phyloP scores from a whole-genome alignment of 1,140 invertebrate genomes.

The Micrasema minimum region DNA sequence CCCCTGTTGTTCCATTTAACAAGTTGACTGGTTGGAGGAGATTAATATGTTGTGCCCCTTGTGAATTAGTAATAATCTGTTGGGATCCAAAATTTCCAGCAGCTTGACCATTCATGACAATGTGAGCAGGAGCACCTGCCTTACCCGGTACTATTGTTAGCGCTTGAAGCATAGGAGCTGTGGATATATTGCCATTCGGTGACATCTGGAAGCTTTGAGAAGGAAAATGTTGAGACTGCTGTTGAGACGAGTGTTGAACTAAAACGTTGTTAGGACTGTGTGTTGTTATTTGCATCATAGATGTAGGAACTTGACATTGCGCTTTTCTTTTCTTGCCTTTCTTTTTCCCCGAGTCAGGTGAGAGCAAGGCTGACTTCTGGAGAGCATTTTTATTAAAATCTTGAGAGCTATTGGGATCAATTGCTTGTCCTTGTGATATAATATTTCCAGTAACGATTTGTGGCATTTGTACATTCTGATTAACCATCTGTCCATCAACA shows the following conservation, averaged over 20 bases:
- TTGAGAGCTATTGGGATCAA: conserved; percentile 61
- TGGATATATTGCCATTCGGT: conserved; percentile 69
- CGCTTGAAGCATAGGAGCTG: conserved; percentile 76
- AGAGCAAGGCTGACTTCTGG: conserved; percentile 71
- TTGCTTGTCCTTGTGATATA: conserved; percentile 68
- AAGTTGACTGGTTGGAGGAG: conserved; percentile 83
- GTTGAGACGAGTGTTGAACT: conserved; percentile 66
- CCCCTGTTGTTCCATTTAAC: conserved; percentile 75
- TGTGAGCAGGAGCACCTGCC: conserved; percentile 74
- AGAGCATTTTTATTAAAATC: conserved; percentile 65
- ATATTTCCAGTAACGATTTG: conserved; percentile 75
- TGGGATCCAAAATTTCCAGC: conserved; percentile 73
- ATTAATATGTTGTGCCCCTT: conserved; percentile 81
- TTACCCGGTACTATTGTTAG: conserved; percentile 81
- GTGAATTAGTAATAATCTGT: conserved; percentile 76
- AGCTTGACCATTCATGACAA: conserved; percentile 78
- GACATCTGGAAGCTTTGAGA: conserved; percentile 74
- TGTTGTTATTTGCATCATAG: conserved; percentile 78
- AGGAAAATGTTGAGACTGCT: conserved; percentile 68
- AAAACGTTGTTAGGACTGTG: conserved; percentile 65
- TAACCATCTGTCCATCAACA: conserved; percentile 75
- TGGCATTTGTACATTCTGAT: conserved; percentile 74
- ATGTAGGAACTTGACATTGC: conserved; percentile 76
- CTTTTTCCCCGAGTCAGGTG: conserved; percentile 76
- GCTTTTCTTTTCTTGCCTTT: conserved; percentile 80